Percentiles rank a stretch among this genome's conserved stretches.
Conservation (phyloP, 2,797 vertebrate species). For the Aythya fuligula region DNA sequence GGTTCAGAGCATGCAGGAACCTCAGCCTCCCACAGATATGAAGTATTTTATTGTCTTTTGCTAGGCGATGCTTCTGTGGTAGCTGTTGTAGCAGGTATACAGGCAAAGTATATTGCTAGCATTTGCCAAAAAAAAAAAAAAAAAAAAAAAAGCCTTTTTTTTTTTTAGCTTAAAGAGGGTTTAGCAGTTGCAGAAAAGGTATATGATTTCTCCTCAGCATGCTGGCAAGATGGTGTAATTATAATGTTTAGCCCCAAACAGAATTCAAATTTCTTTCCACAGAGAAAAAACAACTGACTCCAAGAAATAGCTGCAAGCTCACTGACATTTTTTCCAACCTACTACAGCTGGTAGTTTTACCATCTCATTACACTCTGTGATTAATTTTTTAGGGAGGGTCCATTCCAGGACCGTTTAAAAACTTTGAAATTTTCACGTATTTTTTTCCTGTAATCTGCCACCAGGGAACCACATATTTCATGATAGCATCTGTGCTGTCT, state of each 20-base stretch:
- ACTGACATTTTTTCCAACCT: not conserved
- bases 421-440: not conserved
- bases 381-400: conserved; percentile 5
- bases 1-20: not conserved
- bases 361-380: not conserved
- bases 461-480: conserved; percentile 8
- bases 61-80: not conserved
- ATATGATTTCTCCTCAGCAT: not conserved
- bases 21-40: not conserved
- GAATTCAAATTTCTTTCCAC: not conserved
- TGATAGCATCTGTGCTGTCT: conserved; percentile 32
- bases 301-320: not conserved
- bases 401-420: conserved; percentile 18
- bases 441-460: conserved; percentile 38
- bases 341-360: not conserved
- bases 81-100: not conserved
- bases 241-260: not conserved
- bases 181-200: not conserved
- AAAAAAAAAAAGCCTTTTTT: not conserved
- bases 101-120: not conserved
- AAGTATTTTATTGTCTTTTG: conserved; percentile 1
- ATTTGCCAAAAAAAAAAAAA: not conserved
- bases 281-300: not conserved
- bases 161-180: not conserved
- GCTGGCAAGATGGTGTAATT: not conserved